phyloP scores from a whole-genome alignment of 30 jellyfish, hydroid and myxozoan species.

The Catostylus mosaicus region DNA sequence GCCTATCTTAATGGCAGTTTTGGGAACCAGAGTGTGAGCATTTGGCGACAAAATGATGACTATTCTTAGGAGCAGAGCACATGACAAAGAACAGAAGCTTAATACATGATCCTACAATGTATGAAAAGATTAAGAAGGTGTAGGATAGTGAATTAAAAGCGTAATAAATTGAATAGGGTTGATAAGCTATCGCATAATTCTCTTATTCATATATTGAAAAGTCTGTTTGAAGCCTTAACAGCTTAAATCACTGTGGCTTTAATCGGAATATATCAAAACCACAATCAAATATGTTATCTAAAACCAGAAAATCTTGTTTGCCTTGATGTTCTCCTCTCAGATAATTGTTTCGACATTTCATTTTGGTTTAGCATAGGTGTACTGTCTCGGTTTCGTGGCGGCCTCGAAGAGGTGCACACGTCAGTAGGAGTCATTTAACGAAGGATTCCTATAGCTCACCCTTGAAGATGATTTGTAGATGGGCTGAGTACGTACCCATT shows the following conservation, averaged over 20 bases:
- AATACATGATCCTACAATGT: background rate
- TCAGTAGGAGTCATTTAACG: too few species aligned
- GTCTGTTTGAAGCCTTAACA: background rate
- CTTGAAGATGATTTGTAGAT: too few species aligned
- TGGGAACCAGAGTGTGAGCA: background rate
- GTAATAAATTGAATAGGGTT: background rate
- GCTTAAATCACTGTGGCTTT: conserved; percentile 15
- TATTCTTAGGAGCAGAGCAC: background rate
- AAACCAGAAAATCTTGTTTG: background rate
- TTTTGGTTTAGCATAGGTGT: too few species aligned
- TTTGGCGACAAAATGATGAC: background rate
- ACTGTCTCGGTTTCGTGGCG: too few species aligned
- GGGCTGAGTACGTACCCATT: too few species aligned
- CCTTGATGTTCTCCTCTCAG: too few species aligned
- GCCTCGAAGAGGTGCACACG: too few species aligned
- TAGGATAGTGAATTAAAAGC: background rate
- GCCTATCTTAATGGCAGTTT: too few species aligned
- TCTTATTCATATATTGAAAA: conserved; percentile 6
- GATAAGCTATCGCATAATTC: conserved; percentile 24
- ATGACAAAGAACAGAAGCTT: background rate
- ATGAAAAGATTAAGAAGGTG: conserved; percentile 1
- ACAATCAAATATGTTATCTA: conserved; percentile 5
- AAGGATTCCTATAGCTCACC: too few species aligned
- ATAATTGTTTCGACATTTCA: too few species aligned
- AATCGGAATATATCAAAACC: conserved; percentile 5